Evolutionary conservation across 1,140 invertebrate species (phyloP).

Genomic region (Phymorhynchus buccinoides): DNA sequence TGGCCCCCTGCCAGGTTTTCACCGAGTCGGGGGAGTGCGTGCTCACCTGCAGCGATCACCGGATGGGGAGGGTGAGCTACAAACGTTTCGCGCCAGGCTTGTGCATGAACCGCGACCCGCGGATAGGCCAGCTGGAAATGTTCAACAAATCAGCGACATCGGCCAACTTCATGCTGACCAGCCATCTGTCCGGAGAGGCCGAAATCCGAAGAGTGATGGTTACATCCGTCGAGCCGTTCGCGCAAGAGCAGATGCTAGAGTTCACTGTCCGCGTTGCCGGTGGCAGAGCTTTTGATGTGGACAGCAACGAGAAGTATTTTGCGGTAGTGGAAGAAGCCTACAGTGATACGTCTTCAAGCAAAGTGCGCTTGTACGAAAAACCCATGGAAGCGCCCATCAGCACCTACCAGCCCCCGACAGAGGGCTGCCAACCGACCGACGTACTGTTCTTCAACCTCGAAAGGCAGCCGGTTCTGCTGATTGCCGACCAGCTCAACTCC

Average conservation of each 20-base stretch:
- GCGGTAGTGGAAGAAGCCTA: background rate
- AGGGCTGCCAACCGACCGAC: background rate
- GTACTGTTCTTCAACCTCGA: conserved; percentile 8
- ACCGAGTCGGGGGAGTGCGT: background rate
- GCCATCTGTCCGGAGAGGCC: background rate
- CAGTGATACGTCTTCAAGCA: background rate
- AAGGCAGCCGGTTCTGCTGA: background rate
- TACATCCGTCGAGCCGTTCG: background rate
- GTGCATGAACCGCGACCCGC: background rate
- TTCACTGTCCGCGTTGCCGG: background rate
- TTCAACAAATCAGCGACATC: background rate
- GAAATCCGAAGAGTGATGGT: background rate
- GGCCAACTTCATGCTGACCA: background rate
- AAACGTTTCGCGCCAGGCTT: background rate
- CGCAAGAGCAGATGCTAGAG: background rate
- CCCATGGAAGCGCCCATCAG: background rate
- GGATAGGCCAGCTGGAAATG: background rate
- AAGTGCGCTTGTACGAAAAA: background rate
- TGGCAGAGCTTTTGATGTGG: background rate
- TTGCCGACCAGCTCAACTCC: background rate
- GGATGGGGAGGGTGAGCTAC: background rate
- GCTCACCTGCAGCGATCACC: background rate
- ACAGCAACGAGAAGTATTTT: background rate
- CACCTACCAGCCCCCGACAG: background rate
- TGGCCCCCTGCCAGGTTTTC: background rate